Base-by-base conservation (phyloP, 2,888 invertebrate species). In the Mesodorylaimus sp. region DNA sequence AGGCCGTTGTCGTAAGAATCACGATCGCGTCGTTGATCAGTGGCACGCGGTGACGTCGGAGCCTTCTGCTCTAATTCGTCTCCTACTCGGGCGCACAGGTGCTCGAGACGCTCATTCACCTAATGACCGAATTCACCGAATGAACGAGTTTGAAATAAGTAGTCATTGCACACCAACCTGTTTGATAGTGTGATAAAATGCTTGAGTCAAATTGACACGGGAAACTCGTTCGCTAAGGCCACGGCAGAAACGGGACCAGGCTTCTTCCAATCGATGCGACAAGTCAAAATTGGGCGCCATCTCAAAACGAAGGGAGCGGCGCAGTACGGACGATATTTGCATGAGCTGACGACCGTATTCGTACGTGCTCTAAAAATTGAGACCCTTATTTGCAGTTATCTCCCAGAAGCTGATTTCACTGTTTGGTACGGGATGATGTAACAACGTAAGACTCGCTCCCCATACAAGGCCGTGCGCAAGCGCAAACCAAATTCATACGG, bases 281-380 rank as follows among this genome's bases (percentile, higher is more conserved):
- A 53, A 24, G 2, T 39, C 32, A 26, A 23, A 43, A 41, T 53
- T 52, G 19, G 51, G 49, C 13, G 29, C 37, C 2, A 66, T 56
- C 47, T 68, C 64, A 41, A 64, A 68, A 61, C 79, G 76, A 64
- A 82, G 78, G 27, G 81, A 79, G 53, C 79, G 75, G 44, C 83
- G 72, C 52, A 84, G 64, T 16, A 80, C 77, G 47, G 80, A 69
- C 1, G 82, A 79, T 2, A 82, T 82, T 59, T 79, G 78, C 45
- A 82, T 69, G 53, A 83, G 69, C 68, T 83, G 81, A 60, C 78
- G 79, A 19, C 83, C 83, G 61, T 83, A 84, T 57, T 82, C 79
- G 66, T 78, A 82, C 21, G 82, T 81, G 47, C 79, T 79, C 82
- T 83, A 66, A 19, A 39, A 67, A 66, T 54, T 3, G 21, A 41